Evolutionary conservation across 2,113 vertebrate species (phyloP), one percentile per base, ranked within the genome.

Genomic region (Herpetotheres cachinnans): DNA sequence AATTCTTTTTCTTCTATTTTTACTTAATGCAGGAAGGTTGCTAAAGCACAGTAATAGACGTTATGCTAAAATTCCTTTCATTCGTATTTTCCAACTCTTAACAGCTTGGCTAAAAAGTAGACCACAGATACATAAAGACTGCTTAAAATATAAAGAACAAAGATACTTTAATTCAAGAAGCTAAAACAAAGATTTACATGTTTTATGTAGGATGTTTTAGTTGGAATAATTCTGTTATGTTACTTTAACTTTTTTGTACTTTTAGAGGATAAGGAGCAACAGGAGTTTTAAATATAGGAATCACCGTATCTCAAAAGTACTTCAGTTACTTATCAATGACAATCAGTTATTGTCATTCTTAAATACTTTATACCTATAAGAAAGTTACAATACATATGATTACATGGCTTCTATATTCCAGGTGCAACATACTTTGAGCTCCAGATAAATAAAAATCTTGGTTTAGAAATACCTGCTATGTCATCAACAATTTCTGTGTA

Each of bases 401-500:
- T 84, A 54, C 56, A 58, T 20, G 29, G 44, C 9, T 93, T 67
- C 77, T 84, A 32, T 44, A 76, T 52, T 38, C 17, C 18, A 82
- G 8, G 8, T 50, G 44, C n/a, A 86, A 77, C 5, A 10, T 47
- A 70, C 54, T 91, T 59, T 22, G 17, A 83, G 62, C 13, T 66
- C 14, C 47, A 83, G 85, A 65, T 44, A 38, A 46, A 54, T 15
- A 50, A 54, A 61, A 27, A 19, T 20, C 38, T 42, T 71, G 30
- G 14, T 74, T 91, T 78, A 69, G 49, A 96, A 91, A 89, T 98
- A 99, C 99, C 99, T 98, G 99, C 98, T 96, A 99, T 99, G 97
- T 99, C 99, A 84, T 99, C 99, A 85, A 99, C 99, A 77, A 99
- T 99, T 95, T 99, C 99, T 32, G 99, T 99, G 94, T 99, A 99